Evolutionary conservation across 1,140 invertebrate species (phyloP).

Genomic region (Trichogramma pretiosum): DNA sequence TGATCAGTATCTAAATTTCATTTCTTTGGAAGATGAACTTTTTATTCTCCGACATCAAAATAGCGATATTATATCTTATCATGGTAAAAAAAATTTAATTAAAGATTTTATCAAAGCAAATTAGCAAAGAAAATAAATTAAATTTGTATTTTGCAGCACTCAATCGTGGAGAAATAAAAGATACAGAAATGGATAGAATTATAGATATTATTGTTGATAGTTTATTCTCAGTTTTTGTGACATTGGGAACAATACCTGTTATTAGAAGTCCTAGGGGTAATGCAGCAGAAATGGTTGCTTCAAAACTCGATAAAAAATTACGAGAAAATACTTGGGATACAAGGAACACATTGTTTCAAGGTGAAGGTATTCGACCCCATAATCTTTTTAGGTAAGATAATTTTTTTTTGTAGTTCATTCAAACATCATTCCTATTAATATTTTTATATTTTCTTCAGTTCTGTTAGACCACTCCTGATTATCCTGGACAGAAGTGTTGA

Average conservation of each 20-base stretch:
- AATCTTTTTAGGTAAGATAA: slow-evolving; percentile 53
- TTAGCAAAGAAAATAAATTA: background rate
- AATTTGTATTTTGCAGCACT: slow-evolving; percentile 56
- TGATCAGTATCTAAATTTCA: slow-evolving; percentile 98
- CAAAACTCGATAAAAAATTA: slow-evolving; percentile 95
- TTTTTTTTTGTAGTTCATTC: no score
- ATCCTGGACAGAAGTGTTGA: slow-evolving; percentile 92
- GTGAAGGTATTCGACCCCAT: slow-evolving; percentile 64
- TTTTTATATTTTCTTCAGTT: slow-evolving; percentile 62
- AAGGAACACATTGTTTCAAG: slow-evolving; percentile 89
- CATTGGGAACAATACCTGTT: slow-evolving; percentile 86
- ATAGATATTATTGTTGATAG: slow-evolving; percentile 94
- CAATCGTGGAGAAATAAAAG: slow-evolving; percentile 88
- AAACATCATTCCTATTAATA: no score
- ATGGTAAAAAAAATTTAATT: slow-evolving; percentile 52
- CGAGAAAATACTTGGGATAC: slow-evolving; percentile 94
- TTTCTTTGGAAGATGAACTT: slow-evolving; percentile 95
- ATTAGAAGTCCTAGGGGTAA: slow-evolving; percentile 92
- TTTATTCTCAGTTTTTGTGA: slow-evolving; percentile 95
- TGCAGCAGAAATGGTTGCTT: slow-evolving; percentile 96
- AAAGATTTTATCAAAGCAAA: background rate
- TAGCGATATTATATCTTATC: slow-evolving; percentile 85
- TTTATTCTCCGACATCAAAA: slow-evolving; percentile 91
- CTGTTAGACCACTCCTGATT: slow-evolving; percentile 86
- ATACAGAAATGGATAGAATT: slow-evolving; percentile 90